phyloP scores from a whole-genome alignment of 92 coral and sea anemone species.

The Zoanthus sociatus region DNA sequence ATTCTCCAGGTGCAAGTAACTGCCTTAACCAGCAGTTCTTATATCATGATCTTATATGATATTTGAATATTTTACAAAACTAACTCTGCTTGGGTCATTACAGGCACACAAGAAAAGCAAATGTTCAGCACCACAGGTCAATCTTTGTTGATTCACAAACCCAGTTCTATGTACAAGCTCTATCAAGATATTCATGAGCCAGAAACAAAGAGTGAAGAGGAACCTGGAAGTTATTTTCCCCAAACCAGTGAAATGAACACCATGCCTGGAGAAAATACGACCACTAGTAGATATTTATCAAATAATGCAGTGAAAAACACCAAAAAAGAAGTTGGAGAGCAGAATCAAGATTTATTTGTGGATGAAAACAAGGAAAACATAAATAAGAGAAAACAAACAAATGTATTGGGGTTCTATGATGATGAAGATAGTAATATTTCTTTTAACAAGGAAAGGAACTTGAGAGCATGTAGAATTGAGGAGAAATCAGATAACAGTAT shows the following conservation, averaged over 20 bases:
- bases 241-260: background rate
- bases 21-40: no score
- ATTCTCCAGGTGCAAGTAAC: no score
- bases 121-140: background rate
- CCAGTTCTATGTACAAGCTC: background rate
- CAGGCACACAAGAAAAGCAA: background rate
- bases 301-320: background rate
- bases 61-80: no score
- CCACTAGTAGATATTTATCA: background rate
- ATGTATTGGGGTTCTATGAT: no score
- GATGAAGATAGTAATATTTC: background rate
- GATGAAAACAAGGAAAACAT: background rate
- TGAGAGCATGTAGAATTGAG: background rate
- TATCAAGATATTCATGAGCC: background rate
- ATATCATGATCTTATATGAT: no score
- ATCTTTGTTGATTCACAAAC: background rate
- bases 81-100: background rate
- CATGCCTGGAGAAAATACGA: background rate
- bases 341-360: background rate
- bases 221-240: background rate
- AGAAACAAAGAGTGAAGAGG: background rate
- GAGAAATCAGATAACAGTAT: background rate
- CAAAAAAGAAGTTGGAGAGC: background rate
- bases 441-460: background rate
- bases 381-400: no score